Base-by-base conservation (phyloP, 2,113 vertebrate genomes). In the Psittacus erithacus region DNA sequence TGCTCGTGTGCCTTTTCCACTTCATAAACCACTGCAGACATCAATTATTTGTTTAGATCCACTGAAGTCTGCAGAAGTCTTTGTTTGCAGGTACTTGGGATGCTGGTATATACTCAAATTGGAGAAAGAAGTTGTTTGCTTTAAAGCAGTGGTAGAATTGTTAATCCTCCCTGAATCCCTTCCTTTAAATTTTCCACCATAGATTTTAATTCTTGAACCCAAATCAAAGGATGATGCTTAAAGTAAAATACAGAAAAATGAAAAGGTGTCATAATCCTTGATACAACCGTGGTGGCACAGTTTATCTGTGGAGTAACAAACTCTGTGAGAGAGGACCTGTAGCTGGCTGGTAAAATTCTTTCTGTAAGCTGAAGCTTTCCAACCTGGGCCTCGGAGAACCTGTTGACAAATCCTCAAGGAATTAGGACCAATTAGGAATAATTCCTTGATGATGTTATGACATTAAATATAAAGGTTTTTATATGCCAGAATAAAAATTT, bases 261-360 rank as follows among this genome's bases (percentile, higher is more conserved):
- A 28, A 41, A 39, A 76, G 15, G 4, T 4, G 0, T 20, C 20
- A 13, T 53, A 59, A n/a, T 63, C 28, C 69, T 82, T 1, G 1
- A 12, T 86, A 38, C 0, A 0, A 31, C 59, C 1, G 3, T 43
- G n/a, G 43, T 82, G 64, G 31, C 1, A 0, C 63, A 67, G 31
- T 52, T 87, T 63, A n/a, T 62, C 55, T 46, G 25, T 82, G 38
- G 29, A 79, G 8, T 63, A 41, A 47, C 27, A 74, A 28, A 35
- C 46, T 44, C 2, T n/a, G 22, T 63, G 50, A 70, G 82, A 82
- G 22, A 28, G 28, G 15, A 13, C 38, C 38, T 0, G 0, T 31
- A 67, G 17, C 33, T 77, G 31, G 41, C 39, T 71, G 78, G 31
- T 89, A 53, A 39, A 46, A 57, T 65, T 52, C 53, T n/a, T 28